phyloP scores from a whole-genome alignment of 2,113 vertebrate genomes.

The Lophotis ruficrista region DNA sequence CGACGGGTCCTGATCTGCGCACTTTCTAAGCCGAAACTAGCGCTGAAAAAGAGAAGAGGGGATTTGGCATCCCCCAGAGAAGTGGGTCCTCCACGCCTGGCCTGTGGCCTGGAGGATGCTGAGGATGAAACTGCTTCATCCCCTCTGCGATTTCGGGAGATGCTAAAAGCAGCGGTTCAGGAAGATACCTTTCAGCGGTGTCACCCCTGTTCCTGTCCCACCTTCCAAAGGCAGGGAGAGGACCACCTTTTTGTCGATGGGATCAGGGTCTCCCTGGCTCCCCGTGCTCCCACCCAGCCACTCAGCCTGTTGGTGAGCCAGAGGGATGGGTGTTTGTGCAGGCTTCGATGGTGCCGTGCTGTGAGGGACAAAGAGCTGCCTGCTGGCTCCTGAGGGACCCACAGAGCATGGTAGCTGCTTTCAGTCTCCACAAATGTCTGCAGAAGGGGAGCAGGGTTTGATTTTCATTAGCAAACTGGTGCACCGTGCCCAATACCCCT shows the following conservation, averaged over 20 bases:
- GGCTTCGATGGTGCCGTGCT: background rate
- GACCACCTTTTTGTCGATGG: background rate
- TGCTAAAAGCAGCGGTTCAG: background rate
- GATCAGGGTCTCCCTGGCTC: background rate
- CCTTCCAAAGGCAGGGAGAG: background rate
- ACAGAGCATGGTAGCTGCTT: background rate
- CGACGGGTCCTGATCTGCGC: fast-evolving
- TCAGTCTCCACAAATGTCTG: background rate
- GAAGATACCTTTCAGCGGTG: background rate
- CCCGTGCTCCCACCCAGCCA: fast-evolving
- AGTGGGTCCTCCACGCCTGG: background rate
- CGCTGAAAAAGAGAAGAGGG: background rate
- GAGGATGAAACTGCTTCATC: background rate
- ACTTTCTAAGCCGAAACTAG: background rate
- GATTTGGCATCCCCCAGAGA: background rate
- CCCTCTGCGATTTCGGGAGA: background rate
- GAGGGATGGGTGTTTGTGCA: background rate
- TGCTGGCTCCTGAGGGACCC: constrained; percentile 4
- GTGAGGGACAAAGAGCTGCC: constrained; percentile 38
- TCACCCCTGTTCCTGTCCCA: background rate
- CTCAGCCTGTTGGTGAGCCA: background rate
- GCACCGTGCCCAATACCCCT: background rate
- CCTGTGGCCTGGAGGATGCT: background rate
- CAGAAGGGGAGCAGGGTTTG: background rate
- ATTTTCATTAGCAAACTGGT: background rate